Evolutionary conservation across 2,888 invertebrate genomes (phyloP).

Genomic region (Adelognathus sp.): DNA sequence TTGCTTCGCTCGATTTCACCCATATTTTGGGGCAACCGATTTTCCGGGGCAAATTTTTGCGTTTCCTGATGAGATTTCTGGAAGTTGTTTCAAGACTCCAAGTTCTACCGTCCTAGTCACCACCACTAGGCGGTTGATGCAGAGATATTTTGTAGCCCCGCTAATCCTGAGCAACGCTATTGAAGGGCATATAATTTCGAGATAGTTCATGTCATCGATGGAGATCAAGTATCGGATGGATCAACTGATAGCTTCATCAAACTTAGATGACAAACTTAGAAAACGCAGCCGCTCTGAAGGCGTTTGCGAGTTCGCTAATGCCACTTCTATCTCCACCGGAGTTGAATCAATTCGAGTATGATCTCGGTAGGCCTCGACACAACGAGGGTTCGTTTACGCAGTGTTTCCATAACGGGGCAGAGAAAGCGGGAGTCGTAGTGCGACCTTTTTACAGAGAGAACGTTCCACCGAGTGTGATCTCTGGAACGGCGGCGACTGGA

Average conservation of each 20-base stretch:
- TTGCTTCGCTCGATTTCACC: no score
- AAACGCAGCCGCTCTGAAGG: conserved; percentile 16
- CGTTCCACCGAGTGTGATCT: conserved; percentile 39
- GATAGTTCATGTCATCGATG: no score
- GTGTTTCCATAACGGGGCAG: conserved; percentile 48
- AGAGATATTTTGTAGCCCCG: no score
- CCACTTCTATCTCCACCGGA: conserved; percentile 62
- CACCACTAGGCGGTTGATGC: no score
- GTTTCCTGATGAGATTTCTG: no score
- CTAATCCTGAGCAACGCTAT: no score
- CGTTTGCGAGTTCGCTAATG: conserved; percentile 64
- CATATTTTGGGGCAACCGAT: no score
- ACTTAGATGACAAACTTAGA: neutral
- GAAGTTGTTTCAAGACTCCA: no score
- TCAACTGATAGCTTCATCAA: neutral
- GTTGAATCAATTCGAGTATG: conserved; percentile 76
- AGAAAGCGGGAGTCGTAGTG: neutral
- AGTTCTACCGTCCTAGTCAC: no score
- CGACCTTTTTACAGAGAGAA: conserved; percentile 57
- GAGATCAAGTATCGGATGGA: neutral
- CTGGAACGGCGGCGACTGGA: conserved; percentile 15
- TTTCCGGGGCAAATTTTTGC: no score
- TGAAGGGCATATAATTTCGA: no score
- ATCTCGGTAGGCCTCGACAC: conserved; percentile 71
- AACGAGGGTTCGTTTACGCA: conserved; percentile 41